Conservation (phyloP, 2,797 vertebrate species). For the Esox lucius region DNA sequence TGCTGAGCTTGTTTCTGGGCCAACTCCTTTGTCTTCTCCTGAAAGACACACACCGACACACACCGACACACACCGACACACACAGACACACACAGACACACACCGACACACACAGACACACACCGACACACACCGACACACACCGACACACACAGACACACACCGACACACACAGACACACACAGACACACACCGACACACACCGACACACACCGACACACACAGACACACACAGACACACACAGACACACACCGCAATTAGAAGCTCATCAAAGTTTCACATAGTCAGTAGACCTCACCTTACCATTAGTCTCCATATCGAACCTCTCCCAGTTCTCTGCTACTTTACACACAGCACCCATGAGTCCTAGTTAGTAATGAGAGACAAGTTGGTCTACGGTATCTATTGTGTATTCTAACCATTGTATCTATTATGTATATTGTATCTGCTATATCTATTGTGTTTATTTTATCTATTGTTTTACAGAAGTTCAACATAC, state of each 20-base stretch:
- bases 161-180: too few relatives aligned
- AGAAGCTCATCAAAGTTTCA: conserved; percentile 73
- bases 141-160: too few relatives aligned
- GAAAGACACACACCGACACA: conserved; percentile 50
- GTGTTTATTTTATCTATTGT: too few relatives aligned
- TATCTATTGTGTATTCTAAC: too few relatives aligned
- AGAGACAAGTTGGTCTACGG: too few relatives aligned
- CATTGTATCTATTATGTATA: too few relatives aligned
- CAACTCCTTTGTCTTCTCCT: conserved; percentile 95
- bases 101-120: conserved; percentile 47
- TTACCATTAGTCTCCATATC: conserved; percentile 28
- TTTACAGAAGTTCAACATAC: too few relatives aligned
- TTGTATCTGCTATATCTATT: too few relatives aligned
- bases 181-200: too few relatives aligned
- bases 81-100: conserved; percentile 27
- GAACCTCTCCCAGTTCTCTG: neutral
- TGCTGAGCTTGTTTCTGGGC: conserved; percentile 96
- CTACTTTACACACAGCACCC: neutral
- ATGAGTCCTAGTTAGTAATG: too few relatives aligned
- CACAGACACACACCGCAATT: conserved; percentile 59
- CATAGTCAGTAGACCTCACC: conserved; percentile 39
- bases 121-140: conserved; percentile 43
- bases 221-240: conserved; percentile 41
- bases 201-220: too few relatives aligned
- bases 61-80: conserved; percentile 28